These are phyloP conservation scores for Ramphastos sulfuratus DNA, from an alignment of 2,113 vertebrate species.

Conservation along the genomic window DNA sequence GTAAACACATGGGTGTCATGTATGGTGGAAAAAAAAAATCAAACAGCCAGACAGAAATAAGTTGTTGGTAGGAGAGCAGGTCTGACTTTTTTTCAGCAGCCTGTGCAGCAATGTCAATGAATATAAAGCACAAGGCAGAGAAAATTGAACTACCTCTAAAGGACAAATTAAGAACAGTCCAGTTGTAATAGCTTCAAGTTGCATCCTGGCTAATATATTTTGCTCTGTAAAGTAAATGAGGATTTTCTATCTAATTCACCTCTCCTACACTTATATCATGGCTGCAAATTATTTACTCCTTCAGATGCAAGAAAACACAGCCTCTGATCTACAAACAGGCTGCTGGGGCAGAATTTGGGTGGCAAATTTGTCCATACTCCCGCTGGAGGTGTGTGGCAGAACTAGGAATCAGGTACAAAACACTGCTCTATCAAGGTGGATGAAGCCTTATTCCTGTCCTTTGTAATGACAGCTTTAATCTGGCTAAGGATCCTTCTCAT, in stretches of 20 bases:
- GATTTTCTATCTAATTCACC: neutral
- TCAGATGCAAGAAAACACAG: neutral
- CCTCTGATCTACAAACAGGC: neutral
- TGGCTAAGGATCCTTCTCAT: neutral
- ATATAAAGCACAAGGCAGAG: neutral
- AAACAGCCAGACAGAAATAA: neutral
- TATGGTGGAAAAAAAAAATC: neutral
- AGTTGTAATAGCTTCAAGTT: neutral
- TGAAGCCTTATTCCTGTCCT: neutral
- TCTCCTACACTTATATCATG: neutral
- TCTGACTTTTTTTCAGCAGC: neutral
- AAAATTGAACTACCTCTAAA: neutral
- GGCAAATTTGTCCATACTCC: neutral
- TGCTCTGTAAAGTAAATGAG: neutral
- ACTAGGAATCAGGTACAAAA: neutral
- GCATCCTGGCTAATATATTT: neutral
- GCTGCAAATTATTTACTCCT: neutral
- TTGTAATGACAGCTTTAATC: accelerated
- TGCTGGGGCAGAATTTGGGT: neutral
- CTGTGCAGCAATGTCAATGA: neutral
- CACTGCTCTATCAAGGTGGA: neutral
- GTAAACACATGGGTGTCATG: neutral
- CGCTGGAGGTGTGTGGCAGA: neutral
- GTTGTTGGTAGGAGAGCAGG: neutral
- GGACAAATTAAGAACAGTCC: neutral